Conservation (phyloP, 1,140 invertebrate genomes). For the Ectropis grisescens region DNA sequence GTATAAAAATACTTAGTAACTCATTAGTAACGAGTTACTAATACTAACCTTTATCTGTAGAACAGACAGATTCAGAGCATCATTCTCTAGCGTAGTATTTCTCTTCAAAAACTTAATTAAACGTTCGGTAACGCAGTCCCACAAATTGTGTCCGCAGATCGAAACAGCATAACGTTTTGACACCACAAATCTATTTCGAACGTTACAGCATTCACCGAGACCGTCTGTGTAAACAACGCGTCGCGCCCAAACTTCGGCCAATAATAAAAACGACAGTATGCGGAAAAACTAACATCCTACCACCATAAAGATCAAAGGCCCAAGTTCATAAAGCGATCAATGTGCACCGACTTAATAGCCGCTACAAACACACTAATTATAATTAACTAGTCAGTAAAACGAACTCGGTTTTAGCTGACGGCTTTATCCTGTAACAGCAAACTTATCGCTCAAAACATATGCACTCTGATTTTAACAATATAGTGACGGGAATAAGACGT, state of each 20-base stretch:
- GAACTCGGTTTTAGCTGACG: conserved; percentile 12
- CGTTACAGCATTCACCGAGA: conserved; percentile 31
- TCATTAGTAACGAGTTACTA: too few relatives aligned
- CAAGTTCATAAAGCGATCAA: conserved; percentile 51
- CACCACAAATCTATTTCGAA: conserved; percentile 63
- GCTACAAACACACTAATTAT: conserved; percentile 37
- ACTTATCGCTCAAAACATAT: too few relatives aligned
- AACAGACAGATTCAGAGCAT: too few relatives aligned
- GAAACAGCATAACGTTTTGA: conserved; percentile 61
- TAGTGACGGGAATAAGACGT: too few relatives aligned
- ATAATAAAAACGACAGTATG: conserved; percentile 67
- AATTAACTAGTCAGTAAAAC: conserved; percentile 15
- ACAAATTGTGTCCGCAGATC: too few relatives aligned
- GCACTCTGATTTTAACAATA: too few relatives aligned
- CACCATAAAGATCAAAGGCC: conserved; percentile 54
- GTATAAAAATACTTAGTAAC: too few relatives aligned
- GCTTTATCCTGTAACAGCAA: too few relatives aligned
- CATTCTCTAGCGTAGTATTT: too few relatives aligned
- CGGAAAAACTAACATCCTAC: conserved; percentile 68
- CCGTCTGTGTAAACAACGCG: conserved; percentile 56
- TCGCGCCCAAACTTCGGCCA: conserved; percentile 62
- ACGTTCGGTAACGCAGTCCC: too few relatives aligned
- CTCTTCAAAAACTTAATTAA: too few relatives aligned
- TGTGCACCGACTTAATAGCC: conserved; percentile 28
- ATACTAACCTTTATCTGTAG: too few relatives aligned